These are phyloP conservation scores for Coendou prehensilis DNA, from an alignment of 2,797 vertebrate species.

Conservation along the genomic window DNA sequence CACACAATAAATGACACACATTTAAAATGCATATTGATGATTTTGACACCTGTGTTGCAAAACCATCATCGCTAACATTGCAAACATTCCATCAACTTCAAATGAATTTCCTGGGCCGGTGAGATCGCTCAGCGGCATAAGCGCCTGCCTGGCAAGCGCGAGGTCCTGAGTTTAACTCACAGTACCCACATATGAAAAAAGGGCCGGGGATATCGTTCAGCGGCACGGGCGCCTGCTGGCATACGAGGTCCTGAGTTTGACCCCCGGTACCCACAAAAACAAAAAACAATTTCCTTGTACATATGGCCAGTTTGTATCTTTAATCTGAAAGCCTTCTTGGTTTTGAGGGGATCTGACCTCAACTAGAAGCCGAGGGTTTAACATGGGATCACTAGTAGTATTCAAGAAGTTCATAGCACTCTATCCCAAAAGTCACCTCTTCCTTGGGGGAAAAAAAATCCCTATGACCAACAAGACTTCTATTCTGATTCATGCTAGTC, in stretches of 20 bases:
- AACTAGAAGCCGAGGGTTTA: constrained; percentile 20
- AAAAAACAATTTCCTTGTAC: not conserved
- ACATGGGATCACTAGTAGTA: not conserved
- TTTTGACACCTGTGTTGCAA: not conserved
- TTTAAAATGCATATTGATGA: not conserved
- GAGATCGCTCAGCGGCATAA: no score
- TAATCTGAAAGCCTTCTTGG: not conserved
- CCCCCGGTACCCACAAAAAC: no score
- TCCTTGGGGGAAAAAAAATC: not conserved
- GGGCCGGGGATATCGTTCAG: no score
- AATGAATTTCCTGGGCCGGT: not conserved
- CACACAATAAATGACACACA: not conserved
- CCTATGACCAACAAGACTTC: constrained; percentile 29
- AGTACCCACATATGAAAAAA: no score
- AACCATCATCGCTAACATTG: not conserved
- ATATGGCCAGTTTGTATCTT: not conserved
- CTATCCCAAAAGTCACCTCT: not conserved
- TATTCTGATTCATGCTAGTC: constrained; percentile 70
- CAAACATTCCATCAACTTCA: not conserved
- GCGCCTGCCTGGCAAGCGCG: no score
- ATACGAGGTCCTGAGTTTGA: no score
- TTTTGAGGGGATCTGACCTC: constrained; percentile 14
- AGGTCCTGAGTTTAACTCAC: no score
- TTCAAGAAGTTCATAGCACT: not conserved
- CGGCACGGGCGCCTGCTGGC: no score